Evolutionary conservation across 2,797 vertebrate species (phyloP).

Genomic region (Coregonus sp.): DNA sequence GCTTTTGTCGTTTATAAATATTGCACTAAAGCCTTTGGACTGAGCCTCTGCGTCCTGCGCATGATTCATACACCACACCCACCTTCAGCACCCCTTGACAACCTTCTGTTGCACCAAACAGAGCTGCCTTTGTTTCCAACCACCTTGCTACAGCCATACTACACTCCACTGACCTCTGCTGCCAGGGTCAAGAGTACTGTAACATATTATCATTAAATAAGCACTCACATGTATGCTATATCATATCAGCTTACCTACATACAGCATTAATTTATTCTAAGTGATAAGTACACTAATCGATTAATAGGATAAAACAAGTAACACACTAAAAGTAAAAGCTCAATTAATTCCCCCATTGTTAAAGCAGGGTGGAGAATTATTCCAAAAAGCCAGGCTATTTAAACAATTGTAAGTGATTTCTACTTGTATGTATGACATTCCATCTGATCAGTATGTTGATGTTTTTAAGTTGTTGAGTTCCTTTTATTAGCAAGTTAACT

Average conservation of each 20-base stretch:
- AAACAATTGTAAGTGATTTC: conserved; percentile 19
- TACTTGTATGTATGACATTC: conserved; percentile 40
- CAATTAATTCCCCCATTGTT: conserved; percentile 38
- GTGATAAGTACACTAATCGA: conserved; percentile 45
- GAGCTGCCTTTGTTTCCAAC: conserved; percentile 30
- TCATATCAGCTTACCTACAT: conserved; percentile 37
- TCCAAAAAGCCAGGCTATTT: conserved; percentile 29
- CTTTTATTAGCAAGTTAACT: conserved; percentile 32
- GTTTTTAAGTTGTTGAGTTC: conserved; percentile 41
- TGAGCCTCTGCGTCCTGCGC: too few relatives aligned
- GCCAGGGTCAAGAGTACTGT: conserved; percentile 27
- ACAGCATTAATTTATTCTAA: conserved; percentile 23
- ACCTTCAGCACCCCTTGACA: too few relatives aligned
- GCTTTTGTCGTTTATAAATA: too few relatives aligned
- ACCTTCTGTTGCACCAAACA: conserved; percentile 23
- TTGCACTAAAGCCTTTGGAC: too few relatives aligned
- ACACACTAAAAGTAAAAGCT: conserved; percentile 44
- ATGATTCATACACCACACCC: too few relatives aligned
- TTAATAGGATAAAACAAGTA: conserved; percentile 48
- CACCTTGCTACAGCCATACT: conserved; percentile 53
- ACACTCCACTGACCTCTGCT: conserved; percentile 22
- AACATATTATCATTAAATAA: conserved; percentile 19
- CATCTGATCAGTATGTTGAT: conserved; percentile 29
- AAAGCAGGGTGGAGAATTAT: conserved; percentile 20
- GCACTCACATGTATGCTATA: conserved; percentile 27